phyloP scores from a whole-genome alignment of 2,797 vertebrate genomes.

The Myotis planiceps region DNA sequence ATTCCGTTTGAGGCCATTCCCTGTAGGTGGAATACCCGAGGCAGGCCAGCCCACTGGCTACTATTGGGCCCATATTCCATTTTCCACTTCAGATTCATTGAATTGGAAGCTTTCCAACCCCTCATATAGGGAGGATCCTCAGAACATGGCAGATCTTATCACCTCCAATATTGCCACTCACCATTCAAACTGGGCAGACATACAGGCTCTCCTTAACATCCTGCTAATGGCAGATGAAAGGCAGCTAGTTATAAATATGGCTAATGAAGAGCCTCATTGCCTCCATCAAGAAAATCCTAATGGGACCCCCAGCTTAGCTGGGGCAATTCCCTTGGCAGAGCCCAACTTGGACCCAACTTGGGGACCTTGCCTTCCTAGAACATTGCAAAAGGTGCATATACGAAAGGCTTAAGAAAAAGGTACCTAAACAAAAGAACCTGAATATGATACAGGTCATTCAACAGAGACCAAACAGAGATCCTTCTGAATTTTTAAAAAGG shows the following conservation, averaged over 20 bases:
- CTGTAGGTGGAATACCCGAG: background rate
- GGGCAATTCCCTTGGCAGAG: background rate
- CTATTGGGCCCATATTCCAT: background rate
- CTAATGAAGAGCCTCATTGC: background rate
- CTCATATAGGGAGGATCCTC: background rate
- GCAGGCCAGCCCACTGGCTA: background rate
- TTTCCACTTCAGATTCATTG: background rate
- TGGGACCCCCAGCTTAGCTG: background rate
- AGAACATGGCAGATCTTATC: background rate
- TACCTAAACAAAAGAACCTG: background rate
- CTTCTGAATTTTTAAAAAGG: background rate
- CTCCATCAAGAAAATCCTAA: background rate
- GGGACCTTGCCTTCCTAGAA: background rate
- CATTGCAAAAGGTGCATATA: background rate
- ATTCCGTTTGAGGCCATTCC: background rate
- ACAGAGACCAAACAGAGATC: background rate
- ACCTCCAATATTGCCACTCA: background rate
- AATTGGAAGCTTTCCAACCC: background rate
- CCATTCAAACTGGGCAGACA: background rate
- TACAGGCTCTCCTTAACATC: background rate
- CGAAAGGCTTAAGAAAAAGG: background rate
- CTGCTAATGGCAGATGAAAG: background rate
- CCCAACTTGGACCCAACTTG: background rate
- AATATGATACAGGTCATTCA: background rate
- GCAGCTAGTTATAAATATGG: background rate